phyloP scores from a whole-genome alignment of 2,113 vertebrate genomes.

The Stomatorhinus ivindoensis region DNA sequence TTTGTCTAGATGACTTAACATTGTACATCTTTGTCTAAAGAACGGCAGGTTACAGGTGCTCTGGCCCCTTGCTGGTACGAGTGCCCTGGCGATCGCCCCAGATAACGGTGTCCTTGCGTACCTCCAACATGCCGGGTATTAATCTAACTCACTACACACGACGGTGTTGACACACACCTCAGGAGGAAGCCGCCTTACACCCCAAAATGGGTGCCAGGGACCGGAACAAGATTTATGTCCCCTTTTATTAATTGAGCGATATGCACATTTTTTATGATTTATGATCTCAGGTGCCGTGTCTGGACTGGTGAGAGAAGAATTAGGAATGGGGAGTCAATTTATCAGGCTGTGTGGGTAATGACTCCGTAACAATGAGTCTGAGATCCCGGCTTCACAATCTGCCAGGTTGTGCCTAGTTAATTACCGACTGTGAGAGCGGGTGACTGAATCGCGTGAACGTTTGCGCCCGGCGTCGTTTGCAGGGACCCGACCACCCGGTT shows the following conservation, averaged over 20 bases:
- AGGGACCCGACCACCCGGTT: not conserved
- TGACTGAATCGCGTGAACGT: not conserved
- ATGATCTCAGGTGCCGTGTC: not conserved
- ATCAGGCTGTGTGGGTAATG: constrained; percentile 11
- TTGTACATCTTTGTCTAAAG: not conserved
- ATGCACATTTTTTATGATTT: constrained; percentile 2
- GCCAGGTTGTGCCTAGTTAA: constrained; percentile 12
- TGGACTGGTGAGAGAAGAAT: not conserved
- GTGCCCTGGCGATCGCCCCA: not conserved
- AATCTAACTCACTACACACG: not conserved
- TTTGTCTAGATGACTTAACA: not conserved
- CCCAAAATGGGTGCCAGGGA: not conserved
- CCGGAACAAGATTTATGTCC: not conserved
- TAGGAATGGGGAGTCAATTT: not conserved
- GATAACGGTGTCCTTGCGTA: not conserved
- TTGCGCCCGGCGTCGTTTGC: constrained; percentile 1
- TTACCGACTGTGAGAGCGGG: not conserved
- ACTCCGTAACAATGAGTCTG: constrained; percentile 5
- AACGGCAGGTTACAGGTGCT: too few relatives aligned
- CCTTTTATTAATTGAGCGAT: constrained; percentile 9
- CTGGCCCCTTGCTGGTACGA: not conserved
- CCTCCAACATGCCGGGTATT: not conserved
- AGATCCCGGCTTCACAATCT: not conserved
- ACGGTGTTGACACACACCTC: not conserved
- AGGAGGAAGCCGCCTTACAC: not conserved